These are phyloP conservation scores for Pollicipes pollicipes DNA, from an alignment of 1,140 invertebrate species.

Conservation along the genomic window DNA sequence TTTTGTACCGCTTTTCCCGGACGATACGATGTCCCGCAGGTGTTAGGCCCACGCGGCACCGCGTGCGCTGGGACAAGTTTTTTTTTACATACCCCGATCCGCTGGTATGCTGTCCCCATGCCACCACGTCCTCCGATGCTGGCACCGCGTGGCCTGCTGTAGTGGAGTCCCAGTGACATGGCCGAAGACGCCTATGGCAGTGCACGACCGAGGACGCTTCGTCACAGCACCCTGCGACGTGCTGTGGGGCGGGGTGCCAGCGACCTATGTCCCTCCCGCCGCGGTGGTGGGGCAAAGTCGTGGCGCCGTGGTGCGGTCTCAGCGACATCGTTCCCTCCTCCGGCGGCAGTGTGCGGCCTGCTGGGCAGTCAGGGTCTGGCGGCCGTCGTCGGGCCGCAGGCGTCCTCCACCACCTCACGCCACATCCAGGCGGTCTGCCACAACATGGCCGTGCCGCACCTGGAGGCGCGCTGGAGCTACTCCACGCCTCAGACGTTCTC, in stretches of 20 bases:
- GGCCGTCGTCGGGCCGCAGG: background rate
- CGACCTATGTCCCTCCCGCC: background rate
- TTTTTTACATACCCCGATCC: too few species aligned
- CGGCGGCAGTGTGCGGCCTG: background rate
- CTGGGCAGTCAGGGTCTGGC: background rate
- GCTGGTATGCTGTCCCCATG: too few species aligned
- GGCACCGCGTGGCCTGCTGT: too few species aligned
- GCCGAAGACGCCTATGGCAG: too few species aligned
- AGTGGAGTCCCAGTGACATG: too few species aligned
- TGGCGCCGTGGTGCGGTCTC: too few species aligned
- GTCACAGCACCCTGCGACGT: too few species aligned
- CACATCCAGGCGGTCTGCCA: background rate
- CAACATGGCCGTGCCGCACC: background rate
- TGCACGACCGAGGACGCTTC: background rate
- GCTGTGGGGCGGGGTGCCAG: background rate
- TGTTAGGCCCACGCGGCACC: too few species aligned
- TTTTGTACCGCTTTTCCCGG: too few species aligned
- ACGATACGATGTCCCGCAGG: too few species aligned
- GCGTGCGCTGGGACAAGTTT: too few species aligned
- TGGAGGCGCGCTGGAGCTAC: background rate
- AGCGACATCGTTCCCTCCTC: background rate
- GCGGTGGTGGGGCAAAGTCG: background rate
- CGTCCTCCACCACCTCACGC: background rate
- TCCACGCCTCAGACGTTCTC: background rate
- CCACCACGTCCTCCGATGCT: too few species aligned